These are phyloP conservation scores for Florisuga fusca DNA, from an alignment of 2,797 vertebrate species.

Conservation along the genomic window DNA sequence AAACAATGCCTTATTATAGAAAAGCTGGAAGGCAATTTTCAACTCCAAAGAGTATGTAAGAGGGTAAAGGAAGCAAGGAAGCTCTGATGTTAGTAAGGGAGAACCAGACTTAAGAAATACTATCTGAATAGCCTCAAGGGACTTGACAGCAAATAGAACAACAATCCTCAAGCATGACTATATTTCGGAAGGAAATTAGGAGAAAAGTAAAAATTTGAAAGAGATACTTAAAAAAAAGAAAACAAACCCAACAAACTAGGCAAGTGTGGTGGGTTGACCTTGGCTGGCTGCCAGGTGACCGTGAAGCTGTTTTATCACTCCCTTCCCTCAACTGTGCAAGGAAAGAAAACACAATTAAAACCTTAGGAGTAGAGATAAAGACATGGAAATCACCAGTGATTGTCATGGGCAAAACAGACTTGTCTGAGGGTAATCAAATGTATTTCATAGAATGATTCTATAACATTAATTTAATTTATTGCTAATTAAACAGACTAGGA, in stretches of 20 bases:
- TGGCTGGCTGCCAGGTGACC: not conserved
- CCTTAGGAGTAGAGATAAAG: not conserved
- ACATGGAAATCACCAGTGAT: not conserved
- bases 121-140: not conserved
- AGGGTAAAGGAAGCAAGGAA: slow-evolving; percentile 50
- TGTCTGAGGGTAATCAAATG: not conserved
- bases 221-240: not conserved
- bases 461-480: not conserved
- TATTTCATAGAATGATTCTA: not conserved
- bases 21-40: slow-evolving; percentile 24
- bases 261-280: not conserved
- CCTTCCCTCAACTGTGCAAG: not conserved
- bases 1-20: slow-evolving; percentile 41
- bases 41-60: slow-evolving; percentile 22
- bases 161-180: not conserved
- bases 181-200: not conserved
- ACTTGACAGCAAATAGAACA: not conserved
- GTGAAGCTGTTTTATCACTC: not conserved
- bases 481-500: not conserved
- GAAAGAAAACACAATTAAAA: not conserved
- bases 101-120: not conserved
- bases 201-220: slow-evolving; percentile 38
- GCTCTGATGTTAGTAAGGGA: not conserved
- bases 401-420: not conserved
- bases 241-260: not conserved